Base-by-base conservation (phyloP, 2,888 invertebrate species). In the Lottia gigantea region DNA sequence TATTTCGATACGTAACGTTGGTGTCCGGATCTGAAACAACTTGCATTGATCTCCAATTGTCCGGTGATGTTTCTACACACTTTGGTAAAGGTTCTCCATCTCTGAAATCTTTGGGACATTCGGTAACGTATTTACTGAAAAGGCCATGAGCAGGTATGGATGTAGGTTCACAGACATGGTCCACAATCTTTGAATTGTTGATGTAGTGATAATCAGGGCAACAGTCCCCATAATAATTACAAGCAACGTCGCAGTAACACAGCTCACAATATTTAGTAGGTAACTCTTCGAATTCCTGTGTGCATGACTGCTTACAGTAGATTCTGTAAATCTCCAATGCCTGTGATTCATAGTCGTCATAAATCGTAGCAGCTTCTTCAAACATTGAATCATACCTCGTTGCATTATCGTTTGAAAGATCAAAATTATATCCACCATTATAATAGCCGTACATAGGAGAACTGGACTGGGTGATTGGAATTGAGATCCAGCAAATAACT, bases 181-280 rank as follows among this genome's bases (percentile, higher is more conserved):
- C 19, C 55, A 55, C 55, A 3, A 55, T 23, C 55, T 55, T 55
- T n/a, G 3, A 15, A 25, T 16, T 11, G 2, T 23, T n/a, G 23
- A 3, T 61, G 16, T 26, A 15, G 15, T 8, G 19, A n/a, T 31
- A 31, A 19, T 55, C 71, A 8, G 71, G 72, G 40, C 72, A 72
- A 26, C 72, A 72, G 46, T 72, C 72, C 2, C 55, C 69, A 46
- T 49, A 69, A 16, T 45, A 15, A 19, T 62, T 16, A 55, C 72
- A 72, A 1, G 49, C 19, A 7, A 12, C 12, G 47, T 72, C 69
- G 40, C 69, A 72, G 16, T 64, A 45, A 64, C 64, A 64, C n/a
- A 11, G 11, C 6, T 15, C 4, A 31, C 71, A 71, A 15, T 26
- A 25, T 26, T 14, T 25, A 15, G 15, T 45, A 8, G 55, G 14